Conservation (phyloP, 2,113 vertebrate species). For the Mastomys coucha region DNA sequence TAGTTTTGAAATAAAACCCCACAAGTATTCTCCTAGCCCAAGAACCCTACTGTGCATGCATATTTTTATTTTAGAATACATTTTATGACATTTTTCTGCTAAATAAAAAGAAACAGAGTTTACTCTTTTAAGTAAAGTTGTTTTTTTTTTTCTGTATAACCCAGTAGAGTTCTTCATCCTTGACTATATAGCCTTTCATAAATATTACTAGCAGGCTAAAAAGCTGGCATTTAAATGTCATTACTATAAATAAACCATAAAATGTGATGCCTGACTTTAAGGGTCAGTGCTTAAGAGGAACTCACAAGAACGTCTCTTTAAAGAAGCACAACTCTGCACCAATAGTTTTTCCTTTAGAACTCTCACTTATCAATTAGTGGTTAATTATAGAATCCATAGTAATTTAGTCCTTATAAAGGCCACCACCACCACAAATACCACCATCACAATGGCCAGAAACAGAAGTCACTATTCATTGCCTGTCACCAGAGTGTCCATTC, state of each 20-base stretch:
- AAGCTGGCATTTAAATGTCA: constrained; percentile 76
- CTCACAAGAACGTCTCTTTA: constrained; percentile 50
- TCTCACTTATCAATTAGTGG: constrained; percentile 31
- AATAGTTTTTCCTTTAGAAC: constrained; percentile 29
- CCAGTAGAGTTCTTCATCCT: neutral
- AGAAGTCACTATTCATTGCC: neutral
- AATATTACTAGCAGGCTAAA: constrained; percentile 63
- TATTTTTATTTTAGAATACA: neutral
- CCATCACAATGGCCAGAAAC: constrained; percentile 22
- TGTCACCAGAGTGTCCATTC: neutral
- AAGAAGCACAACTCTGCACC: constrained; percentile 33
- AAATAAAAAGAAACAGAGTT: neutral
- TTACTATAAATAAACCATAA: constrained; percentile 73
- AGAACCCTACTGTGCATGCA: neutral
- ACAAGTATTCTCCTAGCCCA: neutral
- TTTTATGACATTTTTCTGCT: neutral
- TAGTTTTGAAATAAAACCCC: neutral
- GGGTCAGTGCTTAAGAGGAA: constrained; percentile 4
- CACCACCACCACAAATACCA: neutral
- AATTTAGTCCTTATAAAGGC: constrained; percentile 12
- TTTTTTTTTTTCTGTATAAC: neutral
- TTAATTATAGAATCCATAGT: constrained; percentile 54
- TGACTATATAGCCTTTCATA: constrained; percentile 62
- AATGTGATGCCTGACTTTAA: constrained; percentile 46
- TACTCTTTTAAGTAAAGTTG: neutral